Conservation (phyloP, 2,888 invertebrate genomes). For the Cheilosia grossa region DNA sequence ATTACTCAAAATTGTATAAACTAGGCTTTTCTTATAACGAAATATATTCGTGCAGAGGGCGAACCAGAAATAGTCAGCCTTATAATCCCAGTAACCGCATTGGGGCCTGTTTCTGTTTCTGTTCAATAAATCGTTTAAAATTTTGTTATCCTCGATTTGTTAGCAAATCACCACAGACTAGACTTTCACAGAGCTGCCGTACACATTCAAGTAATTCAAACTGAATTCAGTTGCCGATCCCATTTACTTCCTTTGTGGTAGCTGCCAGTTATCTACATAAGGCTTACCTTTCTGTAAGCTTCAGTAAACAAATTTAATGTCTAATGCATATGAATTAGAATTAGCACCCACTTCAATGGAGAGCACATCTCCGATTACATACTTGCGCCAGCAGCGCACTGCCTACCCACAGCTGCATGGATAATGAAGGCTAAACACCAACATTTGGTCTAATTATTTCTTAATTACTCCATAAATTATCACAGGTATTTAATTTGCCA, state of each 20-base stretch:
- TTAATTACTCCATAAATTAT: slow-evolving; percentile 67
- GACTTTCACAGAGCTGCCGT: too few relatives aligned
- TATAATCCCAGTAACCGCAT: too few relatives aligned
- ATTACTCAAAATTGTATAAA: too few relatives aligned
- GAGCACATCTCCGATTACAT: slow-evolving; percentile 30
- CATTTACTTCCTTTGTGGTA: neutral
- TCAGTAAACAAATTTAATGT: neutral
- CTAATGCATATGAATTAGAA: slow-evolving; percentile 16
- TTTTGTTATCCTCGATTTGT: too few relatives aligned
- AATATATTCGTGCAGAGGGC: too few relatives aligned
- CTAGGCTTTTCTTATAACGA: too few relatives aligned
- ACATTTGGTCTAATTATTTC: slow-evolving; percentile 62
- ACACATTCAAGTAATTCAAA: too few relatives aligned
- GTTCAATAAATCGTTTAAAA: too few relatives aligned
- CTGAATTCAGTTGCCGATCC: neutral
- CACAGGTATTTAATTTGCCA: slow-evolving; percentile 66
- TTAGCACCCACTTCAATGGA: slow-evolving; percentile 11
- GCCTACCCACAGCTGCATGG: slow-evolving; percentile 23
- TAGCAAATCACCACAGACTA: too few relatives aligned
- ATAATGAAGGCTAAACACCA: slow-evolving; percentile 51
- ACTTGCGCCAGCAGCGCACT: slow-evolving; percentile 48
- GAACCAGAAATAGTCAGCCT: too few relatives aligned
- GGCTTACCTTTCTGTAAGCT: neutral
- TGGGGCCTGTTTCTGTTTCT: too few relatives aligned
- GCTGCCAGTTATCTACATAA: neutral